Percentiles rank a stretch among this genome's conserved stretches.
These are phyloP conservation scores for Drosophila bipectinata DNA, from an alignment of 1,140 invertebrate genomes.

Conservation along the genomic window DNA sequence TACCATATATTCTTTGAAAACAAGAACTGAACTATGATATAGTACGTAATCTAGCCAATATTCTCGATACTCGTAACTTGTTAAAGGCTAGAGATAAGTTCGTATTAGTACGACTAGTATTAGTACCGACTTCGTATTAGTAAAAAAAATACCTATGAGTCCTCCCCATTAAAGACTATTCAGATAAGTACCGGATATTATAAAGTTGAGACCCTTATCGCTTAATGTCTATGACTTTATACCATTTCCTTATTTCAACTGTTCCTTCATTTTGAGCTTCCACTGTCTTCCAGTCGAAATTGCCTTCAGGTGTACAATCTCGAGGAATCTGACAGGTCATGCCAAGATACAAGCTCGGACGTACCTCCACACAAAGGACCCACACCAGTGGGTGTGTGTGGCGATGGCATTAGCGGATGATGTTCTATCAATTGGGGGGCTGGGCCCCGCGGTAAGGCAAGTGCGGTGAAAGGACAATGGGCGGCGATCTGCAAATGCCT, in stretches of 20 bases:
- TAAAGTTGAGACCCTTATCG: no score
- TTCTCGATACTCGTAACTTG: no score
- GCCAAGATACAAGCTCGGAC: constrained; percentile 10
- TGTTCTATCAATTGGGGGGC: constrained; percentile 17
- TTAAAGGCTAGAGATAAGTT: no score
- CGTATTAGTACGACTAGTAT: no score
- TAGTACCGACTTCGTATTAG: no score
- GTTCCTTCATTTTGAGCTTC: neutral
- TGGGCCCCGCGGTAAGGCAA: neutral
- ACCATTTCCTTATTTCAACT: neutral
- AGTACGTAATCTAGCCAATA: no score
- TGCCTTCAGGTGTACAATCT: constrained; percentile 11
- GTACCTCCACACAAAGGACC: neutral
- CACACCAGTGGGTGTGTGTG: constrained; percentile 1
- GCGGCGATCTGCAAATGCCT: constrained; percentile 1
- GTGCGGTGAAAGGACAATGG: constrained; percentile 17
- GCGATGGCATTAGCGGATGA: constrained; percentile 36
- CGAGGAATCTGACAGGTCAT: constrained; percentile 31
- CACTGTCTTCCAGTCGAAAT: constrained; percentile 2
- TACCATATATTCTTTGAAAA: no score
- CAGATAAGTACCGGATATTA: no score
- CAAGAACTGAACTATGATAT: no score
- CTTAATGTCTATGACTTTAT: no score
- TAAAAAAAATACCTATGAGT: no score
- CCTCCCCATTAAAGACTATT: no score